Conservation (phyloP, 2,888 invertebrate genomes). For the Diarsia rubi region DNA sequence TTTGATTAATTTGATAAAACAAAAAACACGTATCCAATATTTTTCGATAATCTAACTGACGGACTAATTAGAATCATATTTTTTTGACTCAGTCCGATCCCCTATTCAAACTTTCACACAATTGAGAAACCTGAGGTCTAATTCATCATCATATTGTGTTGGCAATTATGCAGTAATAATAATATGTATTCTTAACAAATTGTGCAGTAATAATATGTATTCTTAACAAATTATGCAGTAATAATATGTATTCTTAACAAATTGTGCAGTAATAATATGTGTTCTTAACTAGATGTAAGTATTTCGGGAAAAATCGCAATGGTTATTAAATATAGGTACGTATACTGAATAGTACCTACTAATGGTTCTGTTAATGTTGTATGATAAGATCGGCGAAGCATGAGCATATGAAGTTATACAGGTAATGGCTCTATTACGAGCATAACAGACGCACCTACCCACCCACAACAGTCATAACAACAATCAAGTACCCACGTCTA, state of each 20-base stretch:
- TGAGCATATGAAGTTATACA: neutral
- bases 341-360: neutral
- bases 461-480: constrained; percentile 16
- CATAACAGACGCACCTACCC: constrained; percentile 12
- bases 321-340: neutral
- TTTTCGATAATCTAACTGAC: no score
- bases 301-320: neutral
- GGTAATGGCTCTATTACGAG: neutral
- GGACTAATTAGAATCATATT: no score
- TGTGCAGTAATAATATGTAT: no score
- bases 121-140: neutral
- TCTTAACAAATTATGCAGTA: no score
- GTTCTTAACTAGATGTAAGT: neutral
- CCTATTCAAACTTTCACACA: no score
- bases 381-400: neutral
- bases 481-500: constrained; percentile 20
- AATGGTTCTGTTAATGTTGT: neutral
- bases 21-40: no score
- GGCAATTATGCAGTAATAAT: neutral
- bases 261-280: no score
- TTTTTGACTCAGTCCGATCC: no score
- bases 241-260: no score
- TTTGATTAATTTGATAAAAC: no score
- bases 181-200: no score
- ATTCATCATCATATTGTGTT: neutral